These are phyloP conservation scores for Mycetomoellerius zeteki DNA, from an alignment of 1,140 invertebrate genomes.

Conservation along the genomic window DNA sequence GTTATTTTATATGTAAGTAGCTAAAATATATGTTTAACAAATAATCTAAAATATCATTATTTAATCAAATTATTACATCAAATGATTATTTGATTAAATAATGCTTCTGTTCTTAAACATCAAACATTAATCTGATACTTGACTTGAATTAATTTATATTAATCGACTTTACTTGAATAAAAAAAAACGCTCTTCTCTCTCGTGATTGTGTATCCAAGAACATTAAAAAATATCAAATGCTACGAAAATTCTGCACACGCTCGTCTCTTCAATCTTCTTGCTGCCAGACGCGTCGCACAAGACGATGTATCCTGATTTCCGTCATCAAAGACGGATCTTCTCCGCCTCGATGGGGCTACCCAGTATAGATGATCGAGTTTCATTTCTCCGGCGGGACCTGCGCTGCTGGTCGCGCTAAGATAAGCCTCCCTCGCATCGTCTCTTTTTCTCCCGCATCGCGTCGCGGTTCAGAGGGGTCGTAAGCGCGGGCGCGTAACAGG, in stretches of 20 bases:
- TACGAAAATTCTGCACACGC: constrained; percentile 41
- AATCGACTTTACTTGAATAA: neutral
- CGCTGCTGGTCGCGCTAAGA: constrained; percentile 79
- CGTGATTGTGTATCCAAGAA: neutral
- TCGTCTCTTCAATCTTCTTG: constrained; percentile 73
- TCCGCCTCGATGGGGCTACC: constrained; percentile 52
- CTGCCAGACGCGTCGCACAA: neutral
- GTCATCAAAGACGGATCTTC: constrained; percentile 61
- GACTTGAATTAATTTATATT: neutral
- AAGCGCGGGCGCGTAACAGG: constrained; percentile 30
- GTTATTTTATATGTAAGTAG: neutral
- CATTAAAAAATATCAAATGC: neutral
- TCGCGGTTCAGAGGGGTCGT: neutral
- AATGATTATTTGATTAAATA: too few relatives aligned
- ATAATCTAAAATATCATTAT: neutral
- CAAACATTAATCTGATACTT: neutral
- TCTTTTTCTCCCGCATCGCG: constrained; percentile 72
- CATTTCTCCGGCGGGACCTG: constrained; percentile 73
- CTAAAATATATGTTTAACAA: neutral
- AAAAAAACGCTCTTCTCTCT: neutral
- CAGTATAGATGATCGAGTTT: constrained; percentile 75
- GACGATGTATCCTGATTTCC: constrained; percentile 7
- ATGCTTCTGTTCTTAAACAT: neutral
- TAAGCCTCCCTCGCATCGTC: constrained; percentile 79
- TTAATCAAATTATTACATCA: neutral